Evolutionary conservation across 2,113 vertebrate genomes (phyloP).

Genomic region (Amphiprion ocellaris): DNA sequence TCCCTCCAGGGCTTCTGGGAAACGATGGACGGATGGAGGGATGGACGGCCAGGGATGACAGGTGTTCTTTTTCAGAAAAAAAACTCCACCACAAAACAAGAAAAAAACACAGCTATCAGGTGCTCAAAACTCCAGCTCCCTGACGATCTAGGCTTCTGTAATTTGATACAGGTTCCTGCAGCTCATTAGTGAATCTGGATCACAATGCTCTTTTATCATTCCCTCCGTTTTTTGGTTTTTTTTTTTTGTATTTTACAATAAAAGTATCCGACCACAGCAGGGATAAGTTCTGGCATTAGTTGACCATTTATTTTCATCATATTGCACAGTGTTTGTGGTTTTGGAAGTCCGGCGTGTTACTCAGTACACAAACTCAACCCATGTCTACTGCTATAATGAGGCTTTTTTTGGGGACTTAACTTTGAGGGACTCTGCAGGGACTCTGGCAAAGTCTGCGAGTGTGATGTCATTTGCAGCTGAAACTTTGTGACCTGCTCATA

Average conservation of each 20-base stretch:
- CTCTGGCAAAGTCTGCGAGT: slow-evolving; percentile 39
- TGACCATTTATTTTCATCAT: slow-evolving; percentile 59
- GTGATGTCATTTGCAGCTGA: slow-evolving; percentile 53
- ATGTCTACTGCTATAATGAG: slow-evolving; percentile 65
- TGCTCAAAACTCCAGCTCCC: slow-evolving; percentile 29
- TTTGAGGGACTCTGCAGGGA: slow-evolving; percentile 56
- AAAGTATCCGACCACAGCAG: slow-evolving; percentile 52
- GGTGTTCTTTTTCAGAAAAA: slow-evolving; percentile 59
- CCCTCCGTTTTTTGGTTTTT: slow-evolving; percentile 27
- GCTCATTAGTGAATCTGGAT: slow-evolving; percentile 58
- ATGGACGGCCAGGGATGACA: slow-evolving; percentile 58
- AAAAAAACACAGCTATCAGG: slow-evolving; percentile 37
- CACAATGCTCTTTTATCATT: slow-evolving; percentile 28
- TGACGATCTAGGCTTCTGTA: slow-evolving; percentile 12
- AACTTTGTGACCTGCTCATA: slow-evolving; percentile 35
- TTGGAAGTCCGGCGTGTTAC: slow-evolving; percentile 45
- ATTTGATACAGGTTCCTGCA: slow-evolving; percentile 34
- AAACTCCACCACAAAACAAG: too few species aligned
- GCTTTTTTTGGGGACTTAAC: slow-evolving; percentile 41
- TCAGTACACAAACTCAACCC: slow-evolving; percentile 45
- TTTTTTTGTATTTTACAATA: slow-evolving; percentile 29
- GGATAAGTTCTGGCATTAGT: slow-evolving; percentile 57
- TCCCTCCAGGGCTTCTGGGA: slow-evolving; percentile 38
- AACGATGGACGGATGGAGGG: slow-evolving; percentile 38
- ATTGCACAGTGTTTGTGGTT: slow-evolving; percentile 39